Base-by-base conservation (phyloP, 2,888 invertebrate genomes). In the Drosophila lutescens region DNA sequence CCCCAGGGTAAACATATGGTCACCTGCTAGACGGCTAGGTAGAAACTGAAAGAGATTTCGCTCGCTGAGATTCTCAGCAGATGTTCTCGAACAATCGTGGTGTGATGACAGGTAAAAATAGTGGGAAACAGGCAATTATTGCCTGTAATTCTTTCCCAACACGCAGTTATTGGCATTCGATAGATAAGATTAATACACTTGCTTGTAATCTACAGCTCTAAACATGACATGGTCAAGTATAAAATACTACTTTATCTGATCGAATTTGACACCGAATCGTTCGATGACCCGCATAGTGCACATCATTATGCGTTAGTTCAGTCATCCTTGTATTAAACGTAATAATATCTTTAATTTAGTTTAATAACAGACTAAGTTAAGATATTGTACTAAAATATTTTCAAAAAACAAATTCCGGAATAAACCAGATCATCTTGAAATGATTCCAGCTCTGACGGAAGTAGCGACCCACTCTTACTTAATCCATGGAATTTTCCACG, bases 401-500 rank as follows among this genome's bases (percentile, higher is more conserved):
- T 38, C 2, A n/a, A 5, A 38, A 36, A 36, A 36, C 9, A 4
- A 36, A 12, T n/a, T n/a, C 38, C n/a, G 10, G 34, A 44, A 44
- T 2, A 9, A 43, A 32, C 32, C n/a, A 23, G 2, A 23, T 36
- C 20, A 20, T n/a, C 50, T 20, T 36, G n/a, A 23, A 13, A 44
- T 15, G 10, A 53, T 26, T 6, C 15, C 26, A n/a, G 12, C 38
- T 26, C n/a, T 58, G 34, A 26, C 20, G 10, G 26, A 38, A 32
- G 58, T 38, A 44, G 13, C 15, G 13, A 41, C 4, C 13, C 40
- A 12, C 40, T 32, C 17, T 23, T 17, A 34, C 15, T 30, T 32
- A 34, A 23, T 20, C 30, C 30, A 47, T 81, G 86, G 82, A 82
- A 82, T 70, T 82, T 82, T 82, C 81, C 85, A 80, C 63, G 55